Conservation (phyloP, 2,888 invertebrate species). For the Eupithecia insigniata region DNA sequence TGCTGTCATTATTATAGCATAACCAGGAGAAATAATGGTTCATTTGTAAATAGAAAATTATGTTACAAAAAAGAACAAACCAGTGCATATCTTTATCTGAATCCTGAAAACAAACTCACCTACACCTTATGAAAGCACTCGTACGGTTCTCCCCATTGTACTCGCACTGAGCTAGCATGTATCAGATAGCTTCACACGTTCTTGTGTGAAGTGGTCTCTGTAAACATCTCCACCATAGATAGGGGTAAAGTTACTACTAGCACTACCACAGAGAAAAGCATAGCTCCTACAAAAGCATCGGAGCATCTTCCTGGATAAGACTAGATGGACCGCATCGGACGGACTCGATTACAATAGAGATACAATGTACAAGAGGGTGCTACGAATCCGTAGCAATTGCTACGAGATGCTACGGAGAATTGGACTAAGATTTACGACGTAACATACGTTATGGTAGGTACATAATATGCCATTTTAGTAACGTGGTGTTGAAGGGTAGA, state of each 20-base stretch:
- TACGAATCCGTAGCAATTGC: conserved; percentile 7
- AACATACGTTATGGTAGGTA: neutral
- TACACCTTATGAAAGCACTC: conserved; percentile 34
- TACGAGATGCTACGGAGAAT: conserved; percentile 19
- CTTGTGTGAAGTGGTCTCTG: conserved; percentile 60
- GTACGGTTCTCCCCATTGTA: conserved; percentile 31
- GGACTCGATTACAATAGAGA: conserved; percentile 28
- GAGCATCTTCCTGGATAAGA: conserved; percentile 67
- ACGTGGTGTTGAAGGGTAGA: neutral
- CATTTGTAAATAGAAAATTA: too few species aligned
- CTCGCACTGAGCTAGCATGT: conserved; percentile 39
- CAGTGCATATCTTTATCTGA: neutral
- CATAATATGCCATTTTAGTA: neutral
- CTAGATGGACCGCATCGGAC: conserved; percentile 43
- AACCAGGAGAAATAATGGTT: too few species aligned
- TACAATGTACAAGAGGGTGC: conserved; percentile 24
- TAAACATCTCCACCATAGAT: conserved; percentile 62
- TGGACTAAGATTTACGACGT: conserved; percentile 12
- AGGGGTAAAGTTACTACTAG: conserved; percentile 17
- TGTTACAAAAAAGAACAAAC: neutral
- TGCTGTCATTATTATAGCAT: too few species aligned
- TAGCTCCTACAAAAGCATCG: conserved; percentile 18
- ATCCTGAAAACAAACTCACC: conserved; percentile 10
- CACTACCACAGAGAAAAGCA: conserved; percentile 37
- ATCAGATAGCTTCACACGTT: conserved; percentile 51